These are phyloP conservation scores for Gibbula magus DNA, from an alignment of 2,888 invertebrate species.

Conservation along the genomic window DNA sequence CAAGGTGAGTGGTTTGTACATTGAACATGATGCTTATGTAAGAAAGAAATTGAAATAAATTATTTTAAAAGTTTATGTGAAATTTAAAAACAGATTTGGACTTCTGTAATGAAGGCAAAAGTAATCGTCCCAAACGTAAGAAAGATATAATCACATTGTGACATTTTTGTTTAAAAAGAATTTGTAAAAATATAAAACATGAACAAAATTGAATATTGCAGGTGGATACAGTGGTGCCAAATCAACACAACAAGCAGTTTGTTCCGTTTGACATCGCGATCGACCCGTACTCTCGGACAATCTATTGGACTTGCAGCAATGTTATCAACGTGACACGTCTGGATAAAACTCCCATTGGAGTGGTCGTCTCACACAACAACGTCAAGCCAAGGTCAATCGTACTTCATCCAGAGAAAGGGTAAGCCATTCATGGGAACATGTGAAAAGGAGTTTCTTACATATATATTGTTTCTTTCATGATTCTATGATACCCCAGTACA, in stretches of 20 bases:
- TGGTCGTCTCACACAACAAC: constrained; percentile 83
- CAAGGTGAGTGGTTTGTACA: constrained; percentile 73
- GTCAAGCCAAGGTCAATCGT: constrained; percentile 90
- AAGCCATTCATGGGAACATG: constrained; percentile 36
- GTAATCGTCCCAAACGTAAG: no score
- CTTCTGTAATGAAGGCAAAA: neutral
- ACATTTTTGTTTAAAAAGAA: no score
- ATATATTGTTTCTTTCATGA: no score
- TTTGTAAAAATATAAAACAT: no score
- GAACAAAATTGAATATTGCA: constrained; percentile 31
- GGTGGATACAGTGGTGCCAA: constrained; percentile 53
- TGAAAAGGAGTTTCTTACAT: neutral
- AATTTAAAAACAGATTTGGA: neutral
- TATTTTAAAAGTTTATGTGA: neutral
- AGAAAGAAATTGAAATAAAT: neutral
- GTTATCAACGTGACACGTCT: constrained; percentile 91
- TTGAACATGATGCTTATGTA: neutral
- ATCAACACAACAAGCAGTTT: constrained; percentile 45
- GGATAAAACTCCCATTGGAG: constrained; percentile 78
- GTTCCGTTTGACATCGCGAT: constrained; percentile 88
- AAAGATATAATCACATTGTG: no score
- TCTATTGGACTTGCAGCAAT: constrained; percentile 94
- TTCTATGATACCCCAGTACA: no score
- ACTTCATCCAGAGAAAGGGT: constrained; percentile 88
- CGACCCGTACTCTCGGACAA: constrained; percentile 87